Evolutionary conservation across 2,888 invertebrate species (phyloP), one percentile per base, ranked within the genome.

Genomic region (Luperina nickerlii): DNA sequence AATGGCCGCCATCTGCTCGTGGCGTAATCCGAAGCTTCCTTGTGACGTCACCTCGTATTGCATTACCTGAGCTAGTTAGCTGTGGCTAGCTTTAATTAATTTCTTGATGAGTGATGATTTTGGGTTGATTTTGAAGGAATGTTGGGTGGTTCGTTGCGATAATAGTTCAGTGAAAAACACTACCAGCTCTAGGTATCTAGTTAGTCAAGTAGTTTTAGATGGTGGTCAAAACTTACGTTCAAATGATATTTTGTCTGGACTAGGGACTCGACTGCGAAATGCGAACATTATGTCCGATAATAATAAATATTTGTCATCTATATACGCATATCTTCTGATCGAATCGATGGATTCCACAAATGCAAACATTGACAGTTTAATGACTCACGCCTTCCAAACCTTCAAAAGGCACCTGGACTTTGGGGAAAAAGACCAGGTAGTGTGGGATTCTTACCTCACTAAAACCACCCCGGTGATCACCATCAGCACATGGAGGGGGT

Each of bases 1-100:
- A 78, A 79, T 85, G 75, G 78, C 67, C 76, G 84, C 82, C 87
- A 83, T 86, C 90, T 91, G 91, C 75, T 88, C 86, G 86, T 87
- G 87, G 85, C 88, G 87, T 90, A 90, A 89, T 87, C 90, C 82
- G 84, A 85, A 87, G 86, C 88, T 89, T 88, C 80, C 82, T 85
- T 79, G 76, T 86, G 76, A 86, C 72, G 76, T 79, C 75, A 87
- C 82, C 84, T 82, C 81, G 80, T 72, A 84, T 80, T 84, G 84
- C 74, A 85, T 80, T 85, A 86, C 69, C 86, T 86, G 76, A 79
- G 45, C 84, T 86, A 84, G 82, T 86, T 83, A 77, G 69, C 76
- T 80, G 77, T 74, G 78, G 77, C 74, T 72, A 45, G 65, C 51
- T 69, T 83, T 76, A 76, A 79, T 85, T 80, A 79, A 78, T 72